Conservation (phyloP, 2,888 invertebrate genomes). For the Lasioglossum pauxillum region DNA sequence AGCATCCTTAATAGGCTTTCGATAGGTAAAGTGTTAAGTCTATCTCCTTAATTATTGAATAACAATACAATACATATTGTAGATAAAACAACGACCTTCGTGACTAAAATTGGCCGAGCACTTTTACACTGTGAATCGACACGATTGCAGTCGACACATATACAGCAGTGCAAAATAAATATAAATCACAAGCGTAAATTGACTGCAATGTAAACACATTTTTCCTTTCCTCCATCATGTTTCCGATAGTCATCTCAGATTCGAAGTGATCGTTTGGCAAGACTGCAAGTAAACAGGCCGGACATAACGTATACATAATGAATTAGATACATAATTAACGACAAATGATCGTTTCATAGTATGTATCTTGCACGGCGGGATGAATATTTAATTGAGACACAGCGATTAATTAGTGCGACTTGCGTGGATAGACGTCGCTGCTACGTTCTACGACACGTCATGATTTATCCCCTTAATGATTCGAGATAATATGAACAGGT, state of each 20-base stretch:
- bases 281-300: conserved; percentile 8
- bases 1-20: too few species aligned
- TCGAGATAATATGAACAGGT: not conserved
- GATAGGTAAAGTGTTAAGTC: too few species aligned
- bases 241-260: conserved; percentile 21
- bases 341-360: not conserved
- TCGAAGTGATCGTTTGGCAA: conserved; percentile 6
- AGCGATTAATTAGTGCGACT: conserved; percentile 24
- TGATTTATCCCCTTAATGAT: conserved; percentile 1
- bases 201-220: not conserved
- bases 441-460: not conserved
- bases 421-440: not conserved
- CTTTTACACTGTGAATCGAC: conserved; percentile 19
- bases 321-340: not conserved
- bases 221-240: not conserved
- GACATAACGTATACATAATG: too few species aligned
- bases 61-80: not conserved
- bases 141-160: conserved; percentile 46
- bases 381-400: conserved; percentile 38
- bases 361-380: not conserved
- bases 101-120: conserved; percentile 41
- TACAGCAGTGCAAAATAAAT: conserved; percentile 50
- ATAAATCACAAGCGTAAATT: conserved; percentile 46
- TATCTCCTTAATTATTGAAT: not conserved
- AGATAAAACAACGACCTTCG: conserved; percentile 42